These are phyloP conservation scores for Sander lucioperca DNA, from an alignment of 2,113 vertebrate species.

Conservation along the genomic window DNA sequence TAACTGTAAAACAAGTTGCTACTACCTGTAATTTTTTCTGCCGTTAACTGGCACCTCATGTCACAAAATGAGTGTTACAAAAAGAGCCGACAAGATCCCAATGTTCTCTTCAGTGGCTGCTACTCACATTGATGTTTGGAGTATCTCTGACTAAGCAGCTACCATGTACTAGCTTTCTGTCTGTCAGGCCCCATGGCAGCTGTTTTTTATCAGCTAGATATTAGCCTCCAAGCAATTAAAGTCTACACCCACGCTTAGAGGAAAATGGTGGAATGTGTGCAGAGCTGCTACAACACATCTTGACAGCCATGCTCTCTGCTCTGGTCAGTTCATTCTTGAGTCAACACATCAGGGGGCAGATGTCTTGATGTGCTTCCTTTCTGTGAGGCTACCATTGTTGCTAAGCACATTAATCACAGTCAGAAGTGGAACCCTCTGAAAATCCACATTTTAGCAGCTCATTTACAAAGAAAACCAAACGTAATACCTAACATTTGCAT, in stretches of 20 bases:
- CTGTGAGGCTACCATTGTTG: neutral
- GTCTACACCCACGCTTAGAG: slow-evolving; percentile 59
- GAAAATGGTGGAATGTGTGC: slow-evolving; percentile 32
- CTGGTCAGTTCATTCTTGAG: slow-evolving; percentile 42
- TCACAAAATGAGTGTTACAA: slow-evolving; percentile 16
- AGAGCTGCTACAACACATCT: slow-evolving; percentile 8
- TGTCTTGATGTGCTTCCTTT: slow-evolving; percentile 7
- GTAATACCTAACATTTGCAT: neutral
- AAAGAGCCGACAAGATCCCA: slow-evolving; percentile 10
- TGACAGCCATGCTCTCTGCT: slow-evolving; percentile 31
- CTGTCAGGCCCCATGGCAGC: slow-evolving; percentile 69
- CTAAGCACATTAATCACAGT: slow-evolving; percentile 4
- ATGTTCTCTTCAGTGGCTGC: slow-evolving; percentile 38
- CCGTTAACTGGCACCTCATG: slow-evolving; percentile 9
- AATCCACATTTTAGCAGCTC: neutral
- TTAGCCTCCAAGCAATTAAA: slow-evolving; percentile 78
- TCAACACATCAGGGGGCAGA: slow-evolving; percentile 15
- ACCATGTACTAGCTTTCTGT: slow-evolving; percentile 56
- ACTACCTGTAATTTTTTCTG: neutral
- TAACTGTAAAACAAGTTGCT: neutral
- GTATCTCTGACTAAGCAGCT: slow-evolving; percentile 56
- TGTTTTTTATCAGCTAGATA: slow-evolving; percentile 79
- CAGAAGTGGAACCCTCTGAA: neutral
- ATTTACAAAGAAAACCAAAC: neutral
- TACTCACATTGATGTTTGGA: slow-evolving; percentile 42